These are phyloP conservation scores for Nothoprocta perdicaria DNA, from an alignment of 2,113 vertebrate genomes.

Conservation along the genomic window DNA sequence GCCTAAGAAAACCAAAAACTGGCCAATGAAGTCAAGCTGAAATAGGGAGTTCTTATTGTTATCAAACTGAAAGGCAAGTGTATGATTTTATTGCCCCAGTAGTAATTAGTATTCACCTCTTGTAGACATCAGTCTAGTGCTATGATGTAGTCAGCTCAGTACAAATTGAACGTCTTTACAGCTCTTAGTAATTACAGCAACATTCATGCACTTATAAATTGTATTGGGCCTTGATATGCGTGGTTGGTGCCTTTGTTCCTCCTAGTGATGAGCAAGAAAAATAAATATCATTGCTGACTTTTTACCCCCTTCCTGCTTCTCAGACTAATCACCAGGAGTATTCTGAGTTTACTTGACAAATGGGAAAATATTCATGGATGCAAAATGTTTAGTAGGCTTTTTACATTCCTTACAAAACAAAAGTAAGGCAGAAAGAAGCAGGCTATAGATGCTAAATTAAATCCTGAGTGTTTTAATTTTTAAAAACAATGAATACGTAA, in stretches of 20 bases:
- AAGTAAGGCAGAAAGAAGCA: conserved; percentile 8
- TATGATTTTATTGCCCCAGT: not conserved
- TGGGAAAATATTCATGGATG: not conserved
- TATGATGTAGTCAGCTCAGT: not conserved
- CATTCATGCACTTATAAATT: not conserved
- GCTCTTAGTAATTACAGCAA: not conserved
- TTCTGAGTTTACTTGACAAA: not conserved
- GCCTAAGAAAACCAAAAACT: not conserved
- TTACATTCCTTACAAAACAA: not conserved
- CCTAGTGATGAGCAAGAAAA: not conserved
- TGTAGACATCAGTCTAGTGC: not conserved
- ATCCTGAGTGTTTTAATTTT: not conserved
- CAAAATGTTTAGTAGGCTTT: not conserved
- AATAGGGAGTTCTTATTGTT: not conserved
- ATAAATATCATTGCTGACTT: not conserved
- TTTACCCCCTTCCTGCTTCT: not conserved
- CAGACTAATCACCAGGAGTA: not conserved
- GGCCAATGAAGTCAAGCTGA: not conserved
- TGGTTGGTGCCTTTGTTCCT: not conserved
- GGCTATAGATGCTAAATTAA: not conserved
- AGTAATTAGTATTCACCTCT: not conserved
- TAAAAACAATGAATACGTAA: not conserved
- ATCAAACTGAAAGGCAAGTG: not conserved
- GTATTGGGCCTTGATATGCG: not conserved
- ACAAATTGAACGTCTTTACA: not conserved